Evolutionary conservation across 2,797 vertebrate species (phyloP).

Genomic region (Chiloscyllium punctatum): DNA sequence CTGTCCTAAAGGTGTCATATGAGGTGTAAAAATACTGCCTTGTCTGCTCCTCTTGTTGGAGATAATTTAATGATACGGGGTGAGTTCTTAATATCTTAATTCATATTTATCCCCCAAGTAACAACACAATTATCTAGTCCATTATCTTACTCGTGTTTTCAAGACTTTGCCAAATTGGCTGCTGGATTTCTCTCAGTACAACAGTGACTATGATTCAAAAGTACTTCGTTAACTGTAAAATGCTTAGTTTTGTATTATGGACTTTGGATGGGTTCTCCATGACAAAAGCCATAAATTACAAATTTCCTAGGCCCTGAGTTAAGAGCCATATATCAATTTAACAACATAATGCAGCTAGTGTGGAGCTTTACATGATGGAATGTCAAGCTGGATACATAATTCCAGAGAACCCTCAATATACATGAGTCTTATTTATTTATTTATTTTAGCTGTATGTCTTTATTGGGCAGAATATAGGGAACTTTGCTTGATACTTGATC

Average conservation of each 20-base stretch:
- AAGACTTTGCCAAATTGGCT: not conserved
- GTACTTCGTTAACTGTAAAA: not conserved
- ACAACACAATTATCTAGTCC: not conserved
- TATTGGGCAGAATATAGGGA: not conserved
- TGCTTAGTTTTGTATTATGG: not conserved
- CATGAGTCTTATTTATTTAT: too few species aligned
- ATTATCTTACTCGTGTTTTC: not conserved
- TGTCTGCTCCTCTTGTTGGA: not conserved
- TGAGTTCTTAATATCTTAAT: not conserved
- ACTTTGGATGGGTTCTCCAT: not conserved
- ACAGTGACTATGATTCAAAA: not conserved
- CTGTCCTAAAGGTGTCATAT: not conserved
- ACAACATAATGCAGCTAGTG: not conserved
- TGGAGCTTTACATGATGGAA: not conserved
- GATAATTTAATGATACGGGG: not conserved
- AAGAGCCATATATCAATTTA: not conserved
- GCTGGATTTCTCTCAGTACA: not conserved
- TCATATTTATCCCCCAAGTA: not conserved
- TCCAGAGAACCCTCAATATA: too few species aligned
- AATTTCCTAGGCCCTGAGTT: not conserved
- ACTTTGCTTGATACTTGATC: not conserved
- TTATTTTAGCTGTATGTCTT: not conserved
- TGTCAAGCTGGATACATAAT: not conserved
- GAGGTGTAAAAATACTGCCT: not conserved
- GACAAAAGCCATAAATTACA: not conserved